phyloP scores from a whole-genome alignment of 2,888 invertebrate species.

The Cepaea hortensis region DNA sequence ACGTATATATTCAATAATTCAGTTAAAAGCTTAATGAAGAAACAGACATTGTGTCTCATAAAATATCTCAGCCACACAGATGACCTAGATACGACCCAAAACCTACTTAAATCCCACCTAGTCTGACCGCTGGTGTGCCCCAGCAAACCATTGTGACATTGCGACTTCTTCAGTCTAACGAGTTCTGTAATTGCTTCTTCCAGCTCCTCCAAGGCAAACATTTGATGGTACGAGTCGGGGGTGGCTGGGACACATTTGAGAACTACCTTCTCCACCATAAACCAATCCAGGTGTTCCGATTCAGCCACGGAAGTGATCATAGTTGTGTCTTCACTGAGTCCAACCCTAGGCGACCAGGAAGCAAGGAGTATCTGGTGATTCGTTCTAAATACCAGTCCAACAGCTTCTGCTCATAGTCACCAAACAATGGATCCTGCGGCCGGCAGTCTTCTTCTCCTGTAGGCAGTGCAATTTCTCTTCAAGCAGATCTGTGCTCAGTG shows the following conservation, averaged over 20 bases:
- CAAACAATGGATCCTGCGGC: background rate
- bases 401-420: conserved; percentile 4
- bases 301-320: conserved; percentile 47
- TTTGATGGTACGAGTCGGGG: conserved; percentile 72
- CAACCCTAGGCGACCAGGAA: conserved; percentile 50
- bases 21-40: no score
- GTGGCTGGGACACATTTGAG: conserved; percentile 73
- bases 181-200: background rate
- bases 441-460: background rate
- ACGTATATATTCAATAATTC: no score
- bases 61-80: no score
- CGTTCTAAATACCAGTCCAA: conserved; percentile 62
- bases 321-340: conserved; percentile 41
- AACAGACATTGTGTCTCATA: no score
- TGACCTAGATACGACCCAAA: no score
- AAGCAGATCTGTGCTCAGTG: no score
- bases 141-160: no score
- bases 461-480: no score
- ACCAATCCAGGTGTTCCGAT: conserved; percentile 82
- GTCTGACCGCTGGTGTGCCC: no score
- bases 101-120: no score
- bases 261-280: conserved; percentile 83
- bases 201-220: conserved; percentile 88
- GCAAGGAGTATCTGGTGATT: conserved; percentile 60
- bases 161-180: no score